A percentile compares a stretch with the other conserved stretches of the same genome.
These are phyloP conservation scores for Disparrhopalites patrizii DNA, from an alignment of 2,888 invertebrate species.

Conservation along the genomic window DNA sequence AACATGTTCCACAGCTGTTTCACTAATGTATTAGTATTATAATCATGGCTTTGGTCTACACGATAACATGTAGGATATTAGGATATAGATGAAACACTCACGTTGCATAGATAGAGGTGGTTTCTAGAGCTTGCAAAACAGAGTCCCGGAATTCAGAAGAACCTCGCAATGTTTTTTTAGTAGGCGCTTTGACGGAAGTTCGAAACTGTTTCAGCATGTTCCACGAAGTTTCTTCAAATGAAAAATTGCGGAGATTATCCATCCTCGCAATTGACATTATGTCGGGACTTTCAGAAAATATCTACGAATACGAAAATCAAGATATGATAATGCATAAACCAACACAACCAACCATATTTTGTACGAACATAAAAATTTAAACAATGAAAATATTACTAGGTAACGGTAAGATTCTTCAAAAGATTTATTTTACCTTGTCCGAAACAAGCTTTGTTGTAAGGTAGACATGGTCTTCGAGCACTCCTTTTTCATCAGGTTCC, in stretches of 20 bases:
- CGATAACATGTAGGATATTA: neutral
- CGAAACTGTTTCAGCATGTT: slow-evolving; percentile 24
- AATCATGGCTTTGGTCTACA: too few relatives aligned
- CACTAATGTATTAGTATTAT: neutral
- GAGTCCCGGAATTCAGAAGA: neutral
- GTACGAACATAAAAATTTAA: neutral
- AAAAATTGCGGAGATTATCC: slow-evolving; percentile 12
- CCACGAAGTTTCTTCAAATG: slow-evolving; percentile 30
- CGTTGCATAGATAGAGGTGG: slow-evolving; percentile 20
- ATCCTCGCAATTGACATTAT: slow-evolving; percentile 29
- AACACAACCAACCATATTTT: neutral
- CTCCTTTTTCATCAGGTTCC: slow-evolving; percentile 8
- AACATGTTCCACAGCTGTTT: neutral
- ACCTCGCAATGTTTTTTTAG: slow-evolving; percentile 9
- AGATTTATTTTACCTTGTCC: slow-evolving; percentile 18
- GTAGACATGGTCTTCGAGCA: slow-evolving; percentile 1
- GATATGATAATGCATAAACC: neutral
- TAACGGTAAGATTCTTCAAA: neutral
- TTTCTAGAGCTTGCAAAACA: slow-evolving; percentile 24
- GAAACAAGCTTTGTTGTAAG: slow-evolving; percentile 5
- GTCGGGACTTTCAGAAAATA: slow-evolving; percentile 37
- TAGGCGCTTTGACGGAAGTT: neutral
- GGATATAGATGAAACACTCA: slow-evolving; percentile 5
- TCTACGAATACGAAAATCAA: slow-evolving; percentile 20
- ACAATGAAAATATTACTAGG: neutral